Evolutionary conservation across 2,797 vertebrate species (phyloP), one percentile per base, ranked within the genome.

Genomic region (Acanthurus lineatus): DNA sequence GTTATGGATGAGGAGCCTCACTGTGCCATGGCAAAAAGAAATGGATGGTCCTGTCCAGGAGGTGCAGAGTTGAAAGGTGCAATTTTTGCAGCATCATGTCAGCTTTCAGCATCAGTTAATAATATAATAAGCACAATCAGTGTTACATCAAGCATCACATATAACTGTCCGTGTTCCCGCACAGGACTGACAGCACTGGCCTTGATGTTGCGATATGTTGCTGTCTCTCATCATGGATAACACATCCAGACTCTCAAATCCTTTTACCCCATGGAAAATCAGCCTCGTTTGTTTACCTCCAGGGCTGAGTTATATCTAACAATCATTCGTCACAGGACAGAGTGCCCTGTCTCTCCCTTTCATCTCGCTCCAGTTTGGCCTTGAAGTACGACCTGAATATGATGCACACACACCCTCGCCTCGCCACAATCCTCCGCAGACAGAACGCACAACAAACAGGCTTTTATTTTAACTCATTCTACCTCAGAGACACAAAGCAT

Each of bases 311-410:
- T 82, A 25, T 79, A 89, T 87, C 91, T 83, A 77, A 83, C 86
- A 83, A 89, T 91, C 89, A 84, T 86, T 86, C 64, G 81, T 89
- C 84, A 87, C 87, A 82, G 88, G 82, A 85, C 77, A 57, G 8
- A 64, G 77, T 68, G 17, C 69, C 62, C 69, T 15, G 69, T 75
- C 78, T 75, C 54, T 61, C 25, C 54, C 88, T 92, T 92, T 93
- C 83, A 93, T 92, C 89, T 84, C 56, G 7, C 84, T 91, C 80
- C 84, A 88, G 79, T 70, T 90, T 86, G 90, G 91, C 88, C 86
- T 87, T 86, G 89, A 87, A 86, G 87, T 85, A 47, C 81, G 72
- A 87, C 86, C 88, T 82, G 87, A 84, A 90, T 82, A 25, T 42
- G 77, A 77, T 40, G 74, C 65, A 16, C 73, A 6, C 61, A 19